Evolutionary conservation across 2,888 invertebrate species (phyloP).

Genomic region (Apamea anceps): DNA sequence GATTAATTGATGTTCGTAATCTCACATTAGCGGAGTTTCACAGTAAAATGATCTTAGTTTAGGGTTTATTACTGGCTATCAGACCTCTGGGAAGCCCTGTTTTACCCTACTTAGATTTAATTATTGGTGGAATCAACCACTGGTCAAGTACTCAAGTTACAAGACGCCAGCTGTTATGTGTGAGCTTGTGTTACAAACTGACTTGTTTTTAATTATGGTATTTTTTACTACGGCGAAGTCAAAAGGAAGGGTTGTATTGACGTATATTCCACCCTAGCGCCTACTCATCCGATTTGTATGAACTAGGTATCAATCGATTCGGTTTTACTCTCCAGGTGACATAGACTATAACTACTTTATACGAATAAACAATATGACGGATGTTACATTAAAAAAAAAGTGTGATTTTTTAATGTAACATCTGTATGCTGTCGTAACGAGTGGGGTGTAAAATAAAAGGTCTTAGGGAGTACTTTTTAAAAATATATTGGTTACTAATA

Average conservation of each 20-base stretch:
- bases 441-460: not conserved
- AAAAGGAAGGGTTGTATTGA: not conserved
- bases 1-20: constrained; percentile 55
- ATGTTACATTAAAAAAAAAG: not conserved
- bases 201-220: not conserved
- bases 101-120: constrained; percentile 59
- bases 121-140: constrained; percentile 50
- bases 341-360: not conserved
- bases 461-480: not conserved
- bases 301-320: not conserved
- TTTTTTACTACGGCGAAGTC: not conserved
- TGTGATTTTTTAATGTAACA: no score
- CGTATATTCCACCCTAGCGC: no score
- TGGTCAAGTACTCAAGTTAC: constrained; percentile 40
- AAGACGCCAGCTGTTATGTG: constrained; percentile 15
- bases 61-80: constrained; percentile 59
- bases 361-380: not conserved
- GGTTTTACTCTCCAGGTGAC: accelerated
- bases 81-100: constrained; percentile 38
- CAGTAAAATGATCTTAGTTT: constrained; percentile 61
- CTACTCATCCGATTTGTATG: not conserved
- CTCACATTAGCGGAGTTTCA: constrained; percentile 51
- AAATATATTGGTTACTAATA: not conserved
- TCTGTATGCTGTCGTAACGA: no score
- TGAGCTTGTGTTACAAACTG: not conserved